phyloP scores from a whole-genome alignment of 2,113 vertebrate genomes.

The Sigmodon hispidus region DNA sequence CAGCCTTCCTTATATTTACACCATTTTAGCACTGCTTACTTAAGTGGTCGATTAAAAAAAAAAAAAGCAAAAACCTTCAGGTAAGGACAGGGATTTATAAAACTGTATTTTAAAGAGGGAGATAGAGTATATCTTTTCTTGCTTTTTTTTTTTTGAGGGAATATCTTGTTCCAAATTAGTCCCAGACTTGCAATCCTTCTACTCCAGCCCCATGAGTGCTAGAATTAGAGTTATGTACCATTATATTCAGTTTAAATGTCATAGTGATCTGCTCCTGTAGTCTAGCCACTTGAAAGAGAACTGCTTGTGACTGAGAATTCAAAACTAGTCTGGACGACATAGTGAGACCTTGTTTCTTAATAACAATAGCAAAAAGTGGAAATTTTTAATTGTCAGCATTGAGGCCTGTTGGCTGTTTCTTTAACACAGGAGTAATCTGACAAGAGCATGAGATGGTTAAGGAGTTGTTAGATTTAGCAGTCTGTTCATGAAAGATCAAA shows the following conservation, averaged over 20 bases:
- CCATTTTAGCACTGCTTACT: neutral
- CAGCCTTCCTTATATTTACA: neutral
- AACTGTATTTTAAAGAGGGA: neutral
- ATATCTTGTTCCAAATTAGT: neutral
- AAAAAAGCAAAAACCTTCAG: neutral
- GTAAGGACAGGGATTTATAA: neutral
- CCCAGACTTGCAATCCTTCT: neutral
- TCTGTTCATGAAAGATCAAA: neutral
- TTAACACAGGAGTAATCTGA: neutral
- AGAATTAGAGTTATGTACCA: neutral
- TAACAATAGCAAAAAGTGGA: neutral
- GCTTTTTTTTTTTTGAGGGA: neutral
- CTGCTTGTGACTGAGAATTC: neutral
- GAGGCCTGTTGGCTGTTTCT: neutral
- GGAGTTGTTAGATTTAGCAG: neutral
- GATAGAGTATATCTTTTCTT: neutral
- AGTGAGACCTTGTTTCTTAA: neutral
- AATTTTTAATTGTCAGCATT: neutral
- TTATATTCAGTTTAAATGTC: too few relatives aligned
- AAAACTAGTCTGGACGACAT: neutral
- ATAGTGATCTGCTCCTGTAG: neutral
- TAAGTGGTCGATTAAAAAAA: neutral
- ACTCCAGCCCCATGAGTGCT: too few relatives aligned
- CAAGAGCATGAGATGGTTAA: neutral
- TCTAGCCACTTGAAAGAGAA: neutral